phyloP scores from a whole-genome alignment of 2,797 vertebrate species.

The Limosa lapponica region DNA sequence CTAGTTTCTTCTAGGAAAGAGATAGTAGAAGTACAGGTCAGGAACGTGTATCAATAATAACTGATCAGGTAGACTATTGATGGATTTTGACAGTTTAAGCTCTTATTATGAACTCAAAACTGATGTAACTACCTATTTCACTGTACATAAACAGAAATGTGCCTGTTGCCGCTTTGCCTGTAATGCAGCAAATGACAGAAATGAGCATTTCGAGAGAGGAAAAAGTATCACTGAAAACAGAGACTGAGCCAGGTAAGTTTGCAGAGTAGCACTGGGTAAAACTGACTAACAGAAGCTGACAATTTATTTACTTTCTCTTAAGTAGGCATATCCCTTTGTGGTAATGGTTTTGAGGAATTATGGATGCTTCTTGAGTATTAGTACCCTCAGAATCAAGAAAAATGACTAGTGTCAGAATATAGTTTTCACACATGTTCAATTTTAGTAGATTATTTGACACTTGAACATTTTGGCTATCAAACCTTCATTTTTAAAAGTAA shows the following conservation, averaged over 20 bases:
- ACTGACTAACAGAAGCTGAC: background rate
- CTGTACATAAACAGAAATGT: constrained; percentile 83
- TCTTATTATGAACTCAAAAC: background rate
- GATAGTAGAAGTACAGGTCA: background rate
- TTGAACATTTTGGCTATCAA: background rate
- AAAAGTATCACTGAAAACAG: constrained; percentile 83
- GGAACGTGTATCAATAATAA: background rate
- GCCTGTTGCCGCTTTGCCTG: constrained; percentile 89
- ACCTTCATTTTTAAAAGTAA: background rate
- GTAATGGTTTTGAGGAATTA: background rate
- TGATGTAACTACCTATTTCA: constrained; percentile 63
- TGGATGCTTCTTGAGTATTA: background rate
- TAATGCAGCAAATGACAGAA: constrained; percentile 98
- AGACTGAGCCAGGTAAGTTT: constrained; percentile 89
- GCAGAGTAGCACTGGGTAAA: constrained; percentile 10
- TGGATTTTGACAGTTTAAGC: background rate
- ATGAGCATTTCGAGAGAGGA: constrained; percentile 98
- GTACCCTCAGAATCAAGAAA: background rate
- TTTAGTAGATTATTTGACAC: background rate
- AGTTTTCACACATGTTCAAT: background rate
- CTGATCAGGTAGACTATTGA: background rate
- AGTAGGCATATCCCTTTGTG: background rate
- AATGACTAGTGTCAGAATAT: background rate
- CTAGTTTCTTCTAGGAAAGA: background rate
- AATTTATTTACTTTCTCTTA: background rate